Base-by-base conservation (phyloP, 2,797 vertebrate species). In the Hapalemur alaotrensis region DNA sequence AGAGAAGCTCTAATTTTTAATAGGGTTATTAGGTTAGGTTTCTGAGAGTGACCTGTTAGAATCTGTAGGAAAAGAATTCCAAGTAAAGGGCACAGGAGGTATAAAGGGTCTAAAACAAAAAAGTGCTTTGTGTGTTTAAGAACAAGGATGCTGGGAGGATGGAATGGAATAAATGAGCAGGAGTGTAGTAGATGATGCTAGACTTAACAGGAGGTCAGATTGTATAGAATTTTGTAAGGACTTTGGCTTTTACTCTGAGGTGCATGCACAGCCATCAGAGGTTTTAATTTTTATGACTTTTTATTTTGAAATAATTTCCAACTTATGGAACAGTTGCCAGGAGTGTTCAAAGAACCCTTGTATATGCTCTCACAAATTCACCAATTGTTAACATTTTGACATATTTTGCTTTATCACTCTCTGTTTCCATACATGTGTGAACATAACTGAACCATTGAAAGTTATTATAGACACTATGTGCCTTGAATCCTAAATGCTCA, bases 201-300 rank as follows among this genome's bases (percentile, higher is more conserved):
- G 72, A 84, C 50, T 57, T 93, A 80, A 69, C 14, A 54, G 94
- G 65, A 82, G 9, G 18, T 59, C 69, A 52, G 30, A 35, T 61
- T 46, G 20, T 67, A 61, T n/a, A 73, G 63, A 54, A 38, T 78
- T 20, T 54, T 78, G 2, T n/a, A 92, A 73, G 23, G 72, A 63
- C 38, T 79, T 76, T 81, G 48, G 18, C 73, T 59, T 59, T 87
- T 93, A 79, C 43, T 67, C 41, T 79, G 43, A 91, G 70, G 73
- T 88, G 15, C 38, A 75, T 91, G 15, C 38, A 8, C 57, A 75
- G 25, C 63, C 28, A 67, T 88, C 50, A 48, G 43, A 80, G 35
- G 57, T 61, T 84, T 93, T 88, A 59, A 87, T 50, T 65, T 85
- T 92, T 93, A 83, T 89, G 7, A 80, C 22, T 84, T 78, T 94